Evolutionary conservation across 1,140 invertebrate species (phyloP).

Genomic region (Tribolium madens): DNA sequence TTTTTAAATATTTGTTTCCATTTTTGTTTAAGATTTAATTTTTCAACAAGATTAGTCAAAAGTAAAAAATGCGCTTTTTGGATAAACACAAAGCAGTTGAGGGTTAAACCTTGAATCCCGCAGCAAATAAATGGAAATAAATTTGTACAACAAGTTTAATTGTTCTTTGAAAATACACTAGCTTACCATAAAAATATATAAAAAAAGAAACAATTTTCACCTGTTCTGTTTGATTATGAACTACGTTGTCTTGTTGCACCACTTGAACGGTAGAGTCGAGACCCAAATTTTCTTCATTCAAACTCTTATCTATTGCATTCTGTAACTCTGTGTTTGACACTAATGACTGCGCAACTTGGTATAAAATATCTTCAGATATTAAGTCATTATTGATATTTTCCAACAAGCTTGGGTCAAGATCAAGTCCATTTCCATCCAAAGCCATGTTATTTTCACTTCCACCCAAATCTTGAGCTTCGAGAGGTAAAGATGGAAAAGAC

Average conservation of each 20-base stretch:
- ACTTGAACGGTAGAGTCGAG: slow-evolving; percentile 54
- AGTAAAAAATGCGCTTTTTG: too few species aligned
- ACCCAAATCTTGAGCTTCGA: slow-evolving; percentile 24
- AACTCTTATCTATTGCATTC: slow-evolving; percentile 76
- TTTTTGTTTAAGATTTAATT: too few species aligned
- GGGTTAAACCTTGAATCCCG: too few species aligned
- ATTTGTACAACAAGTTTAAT: too few species aligned
- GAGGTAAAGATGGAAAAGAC: background rate
- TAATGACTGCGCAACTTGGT: slow-evolving; percentile 74
- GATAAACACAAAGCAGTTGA: too few species aligned
- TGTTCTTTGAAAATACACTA: background rate
- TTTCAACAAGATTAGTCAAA: too few species aligned
- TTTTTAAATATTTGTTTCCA: too few species aligned
- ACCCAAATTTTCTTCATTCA: slow-evolving; percentile 65
- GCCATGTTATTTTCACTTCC: slow-evolving; percentile 57
- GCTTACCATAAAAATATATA: background rate
- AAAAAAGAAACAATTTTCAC: slow-evolving; percentile 39
- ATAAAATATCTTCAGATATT: slow-evolving; percentile 75
- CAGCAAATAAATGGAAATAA: too few species aligned
- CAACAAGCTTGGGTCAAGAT: slow-evolving; percentile 66
- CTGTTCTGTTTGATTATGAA: slow-evolving; percentile 35
- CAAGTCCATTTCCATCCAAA: slow-evolving; percentile 58
- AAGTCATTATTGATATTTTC: slow-evolving; percentile 70
- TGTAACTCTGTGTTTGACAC: slow-evolving; percentile 76
- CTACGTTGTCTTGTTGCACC: slow-evolving; percentile 39